phyloP scores from a whole-genome alignment of 2,888 invertebrate genomes.

The Matsumyia berberina region DNA sequence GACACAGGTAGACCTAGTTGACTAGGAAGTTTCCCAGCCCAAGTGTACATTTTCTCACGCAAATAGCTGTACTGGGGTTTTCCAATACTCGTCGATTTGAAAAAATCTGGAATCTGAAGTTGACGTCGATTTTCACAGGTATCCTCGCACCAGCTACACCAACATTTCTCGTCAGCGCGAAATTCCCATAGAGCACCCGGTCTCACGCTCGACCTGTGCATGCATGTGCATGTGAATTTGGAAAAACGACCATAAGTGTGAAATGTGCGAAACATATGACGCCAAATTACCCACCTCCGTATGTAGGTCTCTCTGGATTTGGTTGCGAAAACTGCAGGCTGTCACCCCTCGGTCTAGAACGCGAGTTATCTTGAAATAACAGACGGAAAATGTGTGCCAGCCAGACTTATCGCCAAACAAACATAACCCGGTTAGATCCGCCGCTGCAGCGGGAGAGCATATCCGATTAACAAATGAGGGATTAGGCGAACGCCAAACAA shows the following conservation, averaged over 20 bases:
- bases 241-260: constrained; percentile 82
- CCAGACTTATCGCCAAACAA: constrained; percentile 33
- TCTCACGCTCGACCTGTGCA: constrained; percentile 63
- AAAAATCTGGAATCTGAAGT: constrained; percentile 64
- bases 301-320: constrained; percentile 51
- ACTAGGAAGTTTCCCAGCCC: constrained; percentile 31
- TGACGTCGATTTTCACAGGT: constrained; percentile 51
- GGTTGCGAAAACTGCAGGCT: constrained; percentile 78
- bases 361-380: constrained; percentile 63
- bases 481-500: constrained; percentile 65
- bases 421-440: constrained; percentile 13
- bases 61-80: constrained; percentile 59
- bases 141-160: constrained; percentile 23
- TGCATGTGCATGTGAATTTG: constrained; percentile 45
- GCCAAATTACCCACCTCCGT: constrained; percentile 76
- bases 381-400: constrained; percentile 41
- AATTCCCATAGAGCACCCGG: constrained; percentile 58
- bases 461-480: constrained; percentile 75
- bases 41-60: constrained; percentile 66
- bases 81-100: constrained; percentile 56
- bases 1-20: constrained; percentile 52
- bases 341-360: constrained; percentile 38
- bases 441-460: constrained; percentile 32
- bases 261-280: constrained; percentile 83
- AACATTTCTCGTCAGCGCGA: constrained; percentile 24